Conservation (phyloP, 2,888 invertebrate species). For the Dione vanillae region DNA sequence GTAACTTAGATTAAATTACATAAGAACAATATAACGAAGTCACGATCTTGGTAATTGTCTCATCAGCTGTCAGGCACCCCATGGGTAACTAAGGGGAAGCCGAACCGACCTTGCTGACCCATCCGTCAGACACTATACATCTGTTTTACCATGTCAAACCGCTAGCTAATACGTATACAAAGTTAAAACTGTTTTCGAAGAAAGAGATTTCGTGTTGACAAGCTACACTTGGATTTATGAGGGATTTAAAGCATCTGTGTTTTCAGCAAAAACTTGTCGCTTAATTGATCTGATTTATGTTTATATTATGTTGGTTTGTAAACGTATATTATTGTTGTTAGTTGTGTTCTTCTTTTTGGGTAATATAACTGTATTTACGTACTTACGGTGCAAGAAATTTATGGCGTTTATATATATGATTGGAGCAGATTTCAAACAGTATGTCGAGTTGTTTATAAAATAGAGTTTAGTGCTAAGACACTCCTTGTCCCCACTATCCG, state of each 20-base stretch:
- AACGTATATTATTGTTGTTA: conserved; percentile 38
- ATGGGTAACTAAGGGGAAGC: conserved; percentile 64
- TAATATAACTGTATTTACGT: neutral
- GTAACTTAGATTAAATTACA: conserved; percentile 67
- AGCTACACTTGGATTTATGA: conserved; percentile 48
- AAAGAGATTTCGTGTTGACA: conserved; percentile 51
- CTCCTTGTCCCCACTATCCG: no score
- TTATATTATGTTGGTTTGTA: conserved; percentile 40
- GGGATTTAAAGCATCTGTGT: conserved; percentile 48
- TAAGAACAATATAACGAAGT: conserved; percentile 61
- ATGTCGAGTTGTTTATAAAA: no score
- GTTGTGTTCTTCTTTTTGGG: neutral
- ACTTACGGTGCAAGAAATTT: neutral
- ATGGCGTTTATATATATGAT: neutral
- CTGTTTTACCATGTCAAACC: conserved; percentile 78
- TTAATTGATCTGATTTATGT: conserved; percentile 49
- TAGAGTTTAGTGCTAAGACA: no score
- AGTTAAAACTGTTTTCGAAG: conserved; percentile 53
- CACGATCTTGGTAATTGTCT: conserved; percentile 75
- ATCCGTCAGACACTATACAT: conserved; percentile 81
- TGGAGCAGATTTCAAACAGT: neutral
- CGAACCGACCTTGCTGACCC: conserved; percentile 77
- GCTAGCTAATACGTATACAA: conserved; percentile 72
- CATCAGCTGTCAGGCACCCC: conserved; percentile 72
- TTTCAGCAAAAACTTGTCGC: conserved; percentile 44